Conservation (phyloP, 2,113 vertebrate species). For the Lepus americanus region DNA sequence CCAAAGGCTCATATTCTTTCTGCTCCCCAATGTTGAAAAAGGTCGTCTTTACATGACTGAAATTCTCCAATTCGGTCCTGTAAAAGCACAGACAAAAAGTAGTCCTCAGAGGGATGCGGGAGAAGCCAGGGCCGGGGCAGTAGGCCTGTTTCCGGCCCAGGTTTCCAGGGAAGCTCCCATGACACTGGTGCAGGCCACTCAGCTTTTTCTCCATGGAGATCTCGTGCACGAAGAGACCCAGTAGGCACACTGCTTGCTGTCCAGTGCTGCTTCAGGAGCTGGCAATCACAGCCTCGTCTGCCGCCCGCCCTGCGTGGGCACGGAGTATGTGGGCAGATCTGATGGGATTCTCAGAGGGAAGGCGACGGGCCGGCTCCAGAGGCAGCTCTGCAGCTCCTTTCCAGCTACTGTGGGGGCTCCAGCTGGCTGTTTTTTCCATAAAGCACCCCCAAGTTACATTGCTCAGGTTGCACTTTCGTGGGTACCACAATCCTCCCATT, state of each 20-base stretch:
- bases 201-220: not conserved
- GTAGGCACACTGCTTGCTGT: not conserved
- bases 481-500: not conserved
- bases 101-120: not conserved
- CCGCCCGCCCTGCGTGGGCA: accelerated
- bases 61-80: not conserved
- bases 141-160: not conserved
- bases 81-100: not conserved
- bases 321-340: accelerated
- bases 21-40: not conserved
- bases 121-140: not conserved
- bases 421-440: not conserved
- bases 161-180: not conserved
- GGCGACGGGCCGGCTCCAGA: not conserved
- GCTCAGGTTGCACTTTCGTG: not conserved
- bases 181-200: not conserved
- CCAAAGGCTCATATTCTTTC: not conserved
- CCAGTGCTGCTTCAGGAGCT: not conserved
- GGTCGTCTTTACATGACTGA: not conserved
- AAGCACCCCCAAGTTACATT: not conserved
- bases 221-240: not conserved
- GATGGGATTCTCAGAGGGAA: accelerated
- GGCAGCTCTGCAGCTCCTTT: too few species aligned
- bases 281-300: not conserved
- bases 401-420: not conserved